A percentile compares a stretch with the other conserved stretches of the same genome.
Evolutionary conservation across 2,113 vertebrate species (phyloP).

Genomic region (Mormyrus iriodes): DNA sequence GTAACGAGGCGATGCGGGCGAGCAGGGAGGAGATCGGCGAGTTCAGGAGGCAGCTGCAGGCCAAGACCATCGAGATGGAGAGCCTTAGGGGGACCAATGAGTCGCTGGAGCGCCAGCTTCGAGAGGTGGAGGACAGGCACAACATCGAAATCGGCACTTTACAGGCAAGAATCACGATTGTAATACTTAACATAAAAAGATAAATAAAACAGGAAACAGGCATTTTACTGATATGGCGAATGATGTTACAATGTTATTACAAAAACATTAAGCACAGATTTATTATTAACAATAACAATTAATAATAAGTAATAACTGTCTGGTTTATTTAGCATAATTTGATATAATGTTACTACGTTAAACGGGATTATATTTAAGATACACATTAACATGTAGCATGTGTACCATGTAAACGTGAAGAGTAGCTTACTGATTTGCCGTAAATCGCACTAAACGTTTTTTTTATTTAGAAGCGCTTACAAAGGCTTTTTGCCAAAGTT

Average conservation of each 20-base stretch:
- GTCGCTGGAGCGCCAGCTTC: conserved; percentile 79
- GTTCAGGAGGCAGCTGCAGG: conserved; percentile 81
- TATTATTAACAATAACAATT: background rate
- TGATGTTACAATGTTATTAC: background rate
- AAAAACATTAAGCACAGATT: background rate
- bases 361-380: background rate
- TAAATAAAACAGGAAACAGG: background rate
- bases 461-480: background rate
- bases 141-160: conserved; percentile 64
- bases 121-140: conserved; percentile 79
- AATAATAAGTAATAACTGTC: background rate
- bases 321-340: background rate
- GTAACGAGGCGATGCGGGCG: conserved; percentile 76
- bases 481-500: background rate
- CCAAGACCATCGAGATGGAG: conserved; percentile 80
- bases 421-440: background rate
- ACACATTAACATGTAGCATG: background rate
- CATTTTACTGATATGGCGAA: background rate
- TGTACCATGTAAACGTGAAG: background rate
- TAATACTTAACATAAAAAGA: background rate
- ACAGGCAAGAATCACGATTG: conserved; percentile 59
- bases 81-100: conserved; percentile 78
- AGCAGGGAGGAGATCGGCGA: conserved; percentile 80
- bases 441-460: background rate
- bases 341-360: background rate